These are phyloP conservation scores for Heterodera filipjevi DNA, from an alignment of 2,888 invertebrate genomes.

Conservation along the genomic window DNA sequence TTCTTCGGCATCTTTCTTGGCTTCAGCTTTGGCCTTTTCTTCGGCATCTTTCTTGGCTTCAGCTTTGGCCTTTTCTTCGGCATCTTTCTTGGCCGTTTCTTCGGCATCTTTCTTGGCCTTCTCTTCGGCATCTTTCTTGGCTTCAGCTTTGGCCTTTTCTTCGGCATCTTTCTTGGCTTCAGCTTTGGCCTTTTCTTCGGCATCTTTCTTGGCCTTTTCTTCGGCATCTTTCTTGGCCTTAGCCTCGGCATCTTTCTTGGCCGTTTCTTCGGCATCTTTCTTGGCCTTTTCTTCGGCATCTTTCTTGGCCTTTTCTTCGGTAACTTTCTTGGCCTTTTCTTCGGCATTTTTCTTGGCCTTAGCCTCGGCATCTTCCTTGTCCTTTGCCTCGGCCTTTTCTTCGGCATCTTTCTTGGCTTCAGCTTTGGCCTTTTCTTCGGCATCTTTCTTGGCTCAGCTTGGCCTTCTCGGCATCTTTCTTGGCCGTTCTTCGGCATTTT, in stretches of 20 bases:
- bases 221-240: background rate
- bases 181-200: slow-evolving; percentile 16
- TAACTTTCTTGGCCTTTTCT: background rate
- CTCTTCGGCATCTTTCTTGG: slow-evolving; percentile 34
- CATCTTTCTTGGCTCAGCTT: background rate
- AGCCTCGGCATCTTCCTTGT: background rate
- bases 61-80: slow-evolving; percentile 35
- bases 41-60: slow-evolving; percentile 34
- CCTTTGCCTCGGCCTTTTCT: background rate
- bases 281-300: background rate
- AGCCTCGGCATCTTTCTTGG: background rate
- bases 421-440: background rate
- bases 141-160: slow-evolving; percentile 27
- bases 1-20: slow-evolving; percentile 35
- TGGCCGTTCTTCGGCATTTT: background rate
- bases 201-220: background rate
- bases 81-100: slow-evolving; percentile 8
- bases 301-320: background rate
- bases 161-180: background rate
- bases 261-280: background rate
- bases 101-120: slow-evolving; percentile 22
- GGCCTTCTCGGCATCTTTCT: background rate
- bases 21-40: slow-evolving; percentile 13
- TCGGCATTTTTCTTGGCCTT: background rate
- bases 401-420: background rate